These are phyloP conservation scores for Amblyornis subalaris DNA, from an alignment of 2,113 vertebrate species.

Conservation along the genomic window DNA sequence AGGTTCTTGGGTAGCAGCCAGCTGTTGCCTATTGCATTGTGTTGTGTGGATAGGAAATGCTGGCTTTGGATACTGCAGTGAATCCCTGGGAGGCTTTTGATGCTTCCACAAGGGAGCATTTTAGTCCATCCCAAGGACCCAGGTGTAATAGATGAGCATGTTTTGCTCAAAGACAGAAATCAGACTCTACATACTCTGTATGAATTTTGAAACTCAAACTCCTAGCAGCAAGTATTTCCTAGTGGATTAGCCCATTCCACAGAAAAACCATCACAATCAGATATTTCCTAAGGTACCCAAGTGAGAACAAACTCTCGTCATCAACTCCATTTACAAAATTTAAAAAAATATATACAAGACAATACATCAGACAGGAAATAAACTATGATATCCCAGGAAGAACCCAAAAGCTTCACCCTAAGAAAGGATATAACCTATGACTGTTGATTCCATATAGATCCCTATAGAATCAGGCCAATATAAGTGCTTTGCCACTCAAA, in stretches of 20 bases:
- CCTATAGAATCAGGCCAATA: not conserved
- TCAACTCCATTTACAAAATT: not conserved
- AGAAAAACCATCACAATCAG: not conserved
- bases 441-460: not conserved
- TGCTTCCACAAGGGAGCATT: not conserved
- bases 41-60: not conserved
- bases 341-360: not conserved
- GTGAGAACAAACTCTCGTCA: not conserved
- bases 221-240: not conserved
- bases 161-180: not conserved
- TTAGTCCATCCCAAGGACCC: not conserved
- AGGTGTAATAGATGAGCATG: not conserved
- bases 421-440: not conserved
- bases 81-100: not conserved
- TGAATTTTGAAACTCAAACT: not conserved
- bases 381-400: not conserved
- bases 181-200: not conserved
- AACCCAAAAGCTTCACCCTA: not conserved
- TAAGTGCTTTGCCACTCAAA: not conserved
- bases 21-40: not conserved
- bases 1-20: constrained; percentile 17
- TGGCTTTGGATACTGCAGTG: not conserved
- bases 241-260: not conserved
- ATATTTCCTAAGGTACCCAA: not conserved
- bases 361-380: not conserved